These are phyloP conservation scores for Coleophora deauratella DNA, from an alignment of 2,888 invertebrate species.

Conservation along the genomic window DNA sequence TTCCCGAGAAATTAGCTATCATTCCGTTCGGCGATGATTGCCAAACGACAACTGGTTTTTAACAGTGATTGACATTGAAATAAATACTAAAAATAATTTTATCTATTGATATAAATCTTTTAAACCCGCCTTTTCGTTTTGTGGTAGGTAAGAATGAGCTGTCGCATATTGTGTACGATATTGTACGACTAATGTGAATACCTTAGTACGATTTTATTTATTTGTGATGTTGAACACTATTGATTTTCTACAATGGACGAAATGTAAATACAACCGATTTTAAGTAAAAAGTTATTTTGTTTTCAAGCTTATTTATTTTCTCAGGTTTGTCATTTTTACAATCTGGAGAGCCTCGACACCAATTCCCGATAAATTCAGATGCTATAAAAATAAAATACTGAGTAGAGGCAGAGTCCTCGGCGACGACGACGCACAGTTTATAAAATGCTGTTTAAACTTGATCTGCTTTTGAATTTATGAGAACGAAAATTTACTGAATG, in stretches of 20 bases:
- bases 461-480: too few species aligned
- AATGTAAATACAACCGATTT: slow-evolving; percentile 75
- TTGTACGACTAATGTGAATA: slow-evolving; percentile 65
- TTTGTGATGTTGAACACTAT: slow-evolving; percentile 74
- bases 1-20: slow-evolving; percentile 50
- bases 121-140: slow-evolving; percentile 64
- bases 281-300: slow-evolving; percentile 73
- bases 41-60: slow-evolving; percentile 50
- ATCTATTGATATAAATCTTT: slow-evolving; percentile 50
- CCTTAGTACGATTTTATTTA: slow-evolving; percentile 73
- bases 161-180: slow-evolving; percentile 59
- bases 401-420: too few species aligned
- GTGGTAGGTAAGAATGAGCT: slow-evolving; percentile 63
- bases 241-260: slow-evolving; percentile 73
- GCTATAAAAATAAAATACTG: slow-evolving; percentile 41
- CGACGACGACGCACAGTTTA: too few species aligned
- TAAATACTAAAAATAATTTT: slow-evolving; percentile 48
- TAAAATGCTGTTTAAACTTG: too few species aligned
- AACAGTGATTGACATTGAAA: slow-evolving; percentile 51
- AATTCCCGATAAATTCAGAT: slow-evolving; percentile 23
- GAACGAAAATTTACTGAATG: too few species aligned
- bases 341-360: slow-evolving; percentile 14
- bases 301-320: slow-evolving; percentile 68
- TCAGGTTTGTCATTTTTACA: slow-evolving; percentile 30
- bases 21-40: slow-evolving; percentile 46